Percentiles rank a stretch among this genome's conserved stretches.
Evolutionary conservation across 1,140 invertebrate genomes (phyloP).

Genomic region (Lordiphosa clarofinis): DNA sequence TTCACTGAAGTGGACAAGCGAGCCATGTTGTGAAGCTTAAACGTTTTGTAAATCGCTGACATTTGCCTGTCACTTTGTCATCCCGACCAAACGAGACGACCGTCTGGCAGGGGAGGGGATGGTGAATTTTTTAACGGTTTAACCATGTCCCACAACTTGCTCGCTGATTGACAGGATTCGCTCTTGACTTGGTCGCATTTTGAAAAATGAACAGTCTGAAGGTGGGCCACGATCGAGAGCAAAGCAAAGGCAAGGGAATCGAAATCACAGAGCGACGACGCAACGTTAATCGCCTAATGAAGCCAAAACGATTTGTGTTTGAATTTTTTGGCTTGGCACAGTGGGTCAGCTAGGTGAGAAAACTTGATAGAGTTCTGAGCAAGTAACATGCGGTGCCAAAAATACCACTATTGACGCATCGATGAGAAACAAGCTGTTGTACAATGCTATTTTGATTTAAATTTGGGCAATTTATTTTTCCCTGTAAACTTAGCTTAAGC

Average conservation of each 20-base stretch:
- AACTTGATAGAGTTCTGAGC: background rate
- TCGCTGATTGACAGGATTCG: conserved; percentile 66
- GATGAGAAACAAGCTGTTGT: too few relatives aligned
- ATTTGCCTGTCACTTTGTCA: conserved; percentile 73
- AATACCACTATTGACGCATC: too few relatives aligned
- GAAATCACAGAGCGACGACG: conserved; percentile 6
- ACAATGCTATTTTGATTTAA: too few relatives aligned
- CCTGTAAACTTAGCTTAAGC: too few relatives aligned
- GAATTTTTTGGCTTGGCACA: conserved; percentile 28
- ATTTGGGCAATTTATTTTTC: too few relatives aligned
- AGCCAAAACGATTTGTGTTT: conserved; percentile 62
- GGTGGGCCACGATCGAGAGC: conserved; percentile 15
- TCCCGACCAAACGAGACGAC: conserved; percentile 1
- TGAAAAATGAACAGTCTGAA: conserved; percentile 50
- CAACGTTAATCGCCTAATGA: conserved; percentile 69
- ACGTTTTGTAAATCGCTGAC: conserved; percentile 69
- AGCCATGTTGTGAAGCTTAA: conserved; percentile 51
- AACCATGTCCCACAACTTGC: conserved; percentile 9
- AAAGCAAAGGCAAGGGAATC: conserved; percentile 9
- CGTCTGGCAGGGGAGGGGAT: conserved; percentile 10
- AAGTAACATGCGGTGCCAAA: too few relatives aligned
- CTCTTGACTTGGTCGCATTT: conserved; percentile 63
- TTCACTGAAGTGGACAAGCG: conserved; percentile 70
- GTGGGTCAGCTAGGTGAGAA: conserved; percentile 12
- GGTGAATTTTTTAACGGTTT: conserved; percentile 44